Evolutionary conservation across 2,113 vertebrate species (phyloP), one percentile per base, ranked within the genome.

Genomic region (Colinus virginianus): DNA sequence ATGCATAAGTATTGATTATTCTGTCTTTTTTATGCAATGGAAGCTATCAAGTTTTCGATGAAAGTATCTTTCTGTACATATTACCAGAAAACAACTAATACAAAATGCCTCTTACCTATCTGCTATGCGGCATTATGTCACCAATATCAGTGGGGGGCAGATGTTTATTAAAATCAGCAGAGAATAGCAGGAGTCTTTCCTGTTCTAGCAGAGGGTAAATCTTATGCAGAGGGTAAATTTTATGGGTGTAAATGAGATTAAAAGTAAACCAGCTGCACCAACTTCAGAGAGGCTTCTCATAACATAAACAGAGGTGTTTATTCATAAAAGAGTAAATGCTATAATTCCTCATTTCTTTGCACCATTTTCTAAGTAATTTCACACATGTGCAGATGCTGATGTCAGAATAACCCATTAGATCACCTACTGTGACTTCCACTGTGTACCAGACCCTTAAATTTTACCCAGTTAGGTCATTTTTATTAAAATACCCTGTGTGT

Each of bases 81-180:
- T 84, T 74, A 87, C 28, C 78, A 69, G 38, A 76, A 94, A 92
- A 82, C 45, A 28, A 25, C 53, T 59, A 84, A 34, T 26, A 74
- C 6, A 23, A 87, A 84, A 70, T 45, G 11, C 49, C 19, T 34
- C 49, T 74, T 88, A 48, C 43, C 43, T 90, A 40, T 61, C 45
- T 77, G 53, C 53, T 71, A 84, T 7, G 28, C 67, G 82, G 51
- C 76, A 84, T 66, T 93, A 40, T 55, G 78, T 51, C 62, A 71
- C 75, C 43, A 59, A 25, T 18, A 81, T 76, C 77, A 56, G 16
- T 53, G 86, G 21, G 7, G 11, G 51, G 32, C 22, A 81, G 36
- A 38, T n/a, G 49, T 34, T 90, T 84, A 87, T 90, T 93, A 93
- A 89, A 93, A 81, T 77, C 92, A 85, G 87, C 75, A 78, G 49